Evolutionary conservation across 1,140 invertebrate genomes (phyloP), one percentile per base, ranked within the genome.

Genomic region (Copidosoma floridanum): DNA sequence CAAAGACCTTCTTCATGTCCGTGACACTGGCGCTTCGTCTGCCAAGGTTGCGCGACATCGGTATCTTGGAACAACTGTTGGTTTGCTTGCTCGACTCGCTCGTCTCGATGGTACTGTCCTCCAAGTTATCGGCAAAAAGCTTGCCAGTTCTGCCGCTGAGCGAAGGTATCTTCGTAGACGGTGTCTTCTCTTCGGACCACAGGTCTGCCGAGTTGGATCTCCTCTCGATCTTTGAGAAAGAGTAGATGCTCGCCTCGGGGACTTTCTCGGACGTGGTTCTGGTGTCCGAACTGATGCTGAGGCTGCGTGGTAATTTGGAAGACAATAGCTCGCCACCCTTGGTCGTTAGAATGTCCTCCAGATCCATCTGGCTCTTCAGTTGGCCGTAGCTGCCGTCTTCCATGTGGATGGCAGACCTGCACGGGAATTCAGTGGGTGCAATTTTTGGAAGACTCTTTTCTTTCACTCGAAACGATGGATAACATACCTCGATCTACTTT

Each of bases 1-100:
- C 86, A 63, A 88, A 82, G 24, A 84, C 85, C 55, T 84, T 85
- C 57, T 84, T 81, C 65, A 88, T 83, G 64, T 86, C 85, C 24
- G 81, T 85, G 0, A 86, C 83, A 59, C 82, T 84, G 18, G 78
- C 71, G 47, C 74, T 75, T 10, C 74, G 65, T 56, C 74, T 63
- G 21, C 65, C 68, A 1, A 77, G 50, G 6, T 32, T 67, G 20
- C 68, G 65, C 7, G 71, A 56, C 0, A 65, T 74, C n/a, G 75
- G 76, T 1, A 78, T 77, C 26, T 75, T 77, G 0, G 75, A 76
- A 27, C 32, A 12, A 32, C n/a, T 12, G 53, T 66, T 68, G 6
- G 56, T 50, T n/a, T 40, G 66, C 68, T n/a, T n/a, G 1, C 4
- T 20, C 54, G 2, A 44, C n/a, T 23, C 16, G 46, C 10, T 40